Evolutionary conservation across 1,140 invertebrate species (phyloP), one percentile per base, ranked within the genome.

Genomic region (Drosophila pruinosa): DNA sequence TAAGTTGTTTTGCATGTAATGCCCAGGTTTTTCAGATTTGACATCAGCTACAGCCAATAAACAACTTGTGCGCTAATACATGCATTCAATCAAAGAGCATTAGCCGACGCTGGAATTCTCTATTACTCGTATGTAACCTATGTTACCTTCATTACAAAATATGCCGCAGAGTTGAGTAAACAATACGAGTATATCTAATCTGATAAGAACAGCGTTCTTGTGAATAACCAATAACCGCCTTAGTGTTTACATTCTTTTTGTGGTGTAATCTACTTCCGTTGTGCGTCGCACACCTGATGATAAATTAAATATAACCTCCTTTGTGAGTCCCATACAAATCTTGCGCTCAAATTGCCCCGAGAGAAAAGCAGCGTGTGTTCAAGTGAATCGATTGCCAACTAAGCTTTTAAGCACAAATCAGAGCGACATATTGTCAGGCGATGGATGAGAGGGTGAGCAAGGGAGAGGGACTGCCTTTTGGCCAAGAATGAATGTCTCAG

Each of bases 1-100:
- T 71, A 77, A 85, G 81, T 77, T 71, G 81, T 58, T 79, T 85
- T 80, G 72, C 81, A 67, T 77, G 77, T 82, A 82, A 80, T 80
- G 59, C 73, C 38, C 54, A 58, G 50, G 72, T 74, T 63, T 65
- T 53, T 21, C 36, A 31, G 54, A 67, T 28, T 39, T 62, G 45
- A 22, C 24, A 63, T 52, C 36, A 21, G 4, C 10, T 15, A 41
- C 59, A 63, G 22, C 12, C 38, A 43, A 56, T 65, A 47, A 47
- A 48, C 22, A 54, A 64, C 31, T 52, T 52, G 22, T 70, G 6
- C 58, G 15, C 47, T 26, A 26, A 47, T 15, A 22, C 22, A n/a
- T 47, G 7, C 47, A 50, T 6, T 1, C 8, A 50, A 31, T 31
- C 14, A 26, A 17, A 15, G 0, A 17, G 5, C 12, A 28, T 12